Base-by-base conservation (phyloP, 2,113 vertebrate species). In the Ondatra zibethicus region DNA sequence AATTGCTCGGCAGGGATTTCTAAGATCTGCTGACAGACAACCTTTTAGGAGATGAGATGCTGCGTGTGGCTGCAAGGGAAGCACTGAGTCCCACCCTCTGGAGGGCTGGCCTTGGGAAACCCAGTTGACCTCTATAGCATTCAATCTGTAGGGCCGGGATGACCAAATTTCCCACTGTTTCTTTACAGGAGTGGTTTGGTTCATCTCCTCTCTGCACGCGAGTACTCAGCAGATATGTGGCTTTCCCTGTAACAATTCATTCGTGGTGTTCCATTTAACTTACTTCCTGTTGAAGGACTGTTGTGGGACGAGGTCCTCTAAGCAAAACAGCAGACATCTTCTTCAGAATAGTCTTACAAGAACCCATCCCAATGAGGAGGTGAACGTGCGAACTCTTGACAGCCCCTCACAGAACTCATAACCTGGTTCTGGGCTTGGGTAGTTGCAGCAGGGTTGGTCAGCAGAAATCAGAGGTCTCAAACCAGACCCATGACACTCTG, bases 1-100 rank as follows among this genome's bases (percentile, higher is more conserved):
- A 92, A 88, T 14, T 0, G 65, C 39, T 95, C 95, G 89, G 95
- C 91, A 70, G 16, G 0, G 47, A 92, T 68, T 68, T 72, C 61
- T 61, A 82, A 90, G 82, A 61, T 96, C 85, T 0, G 9, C 42
- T 61, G 70, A 39, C 58, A 91, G 91, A 65, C 78, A 75, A 68
- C 36, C 39, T 33, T 0, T 1, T 3, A 55, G 50, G 72, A 88
- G n/a, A 36, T 0, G 3, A 93, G 63, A 42, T 0, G 8, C 12
- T 4, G 1, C 21, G 31, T 77, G 92, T 93, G 80, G 84, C 61
- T 47, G 39, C 47, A 19, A 68, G 19, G 81, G 76, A n/a, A 63
- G 19, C 31, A 10, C n/a, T 14, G 16, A 58, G 63, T 33, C 33
- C 33, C 25, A 5, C 13, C 47, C 27, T 65, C 66, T 10, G 42